Evolutionary conservation across 2,888 invertebrate species (phyloP), one percentile per base, ranked within the genome.

Genomic region (Plutella xylostella): DNA sequence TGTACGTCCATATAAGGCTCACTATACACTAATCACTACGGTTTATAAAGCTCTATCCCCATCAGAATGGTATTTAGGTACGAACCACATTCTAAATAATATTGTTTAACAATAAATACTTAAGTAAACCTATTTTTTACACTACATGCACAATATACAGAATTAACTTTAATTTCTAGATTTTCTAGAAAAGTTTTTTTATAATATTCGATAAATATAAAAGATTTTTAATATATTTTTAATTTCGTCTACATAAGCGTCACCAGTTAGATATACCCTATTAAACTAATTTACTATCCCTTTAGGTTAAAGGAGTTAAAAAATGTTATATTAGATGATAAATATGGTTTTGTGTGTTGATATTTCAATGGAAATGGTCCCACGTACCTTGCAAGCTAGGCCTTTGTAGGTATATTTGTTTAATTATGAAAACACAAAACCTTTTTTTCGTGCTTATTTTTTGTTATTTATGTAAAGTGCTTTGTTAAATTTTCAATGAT

Each of bases 1-100:
- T 52, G 9, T 43, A 18, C 63, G 57, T 69, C 66, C 63, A 63
- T 70, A n/a, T n/a, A 73, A 72, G 72, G 69, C 72, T 71, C 61
- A 58, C 60, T 68, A 72, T 61, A 56, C n/a, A n/a, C 68, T 76
- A 69, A 58, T 58, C 28, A 37, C 83, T 82, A 82, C 75, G 59
- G 58, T 85, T 87, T 72, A 88, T 88, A 88, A 88, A 88, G 88
- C 88, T 88, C 87, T 88, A 86, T 85, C 82, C 87, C 88, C 79
- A 75, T 25, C 17, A 19, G 37, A 37, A 17, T 35, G 35, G 35
- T 19, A 19, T 35, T 12, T 17, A 18, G 56, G 63, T 54, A 60
- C 68, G 60, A 55, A 60, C 69, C 72, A 72, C 60, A 53, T 51
- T 56, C 60, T 61, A 65, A 56, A 57, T 57, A 55, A 50, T 56